Conservation (phyloP, 2,888 invertebrate genomes). For the Ceraclea dissimilis region DNA sequence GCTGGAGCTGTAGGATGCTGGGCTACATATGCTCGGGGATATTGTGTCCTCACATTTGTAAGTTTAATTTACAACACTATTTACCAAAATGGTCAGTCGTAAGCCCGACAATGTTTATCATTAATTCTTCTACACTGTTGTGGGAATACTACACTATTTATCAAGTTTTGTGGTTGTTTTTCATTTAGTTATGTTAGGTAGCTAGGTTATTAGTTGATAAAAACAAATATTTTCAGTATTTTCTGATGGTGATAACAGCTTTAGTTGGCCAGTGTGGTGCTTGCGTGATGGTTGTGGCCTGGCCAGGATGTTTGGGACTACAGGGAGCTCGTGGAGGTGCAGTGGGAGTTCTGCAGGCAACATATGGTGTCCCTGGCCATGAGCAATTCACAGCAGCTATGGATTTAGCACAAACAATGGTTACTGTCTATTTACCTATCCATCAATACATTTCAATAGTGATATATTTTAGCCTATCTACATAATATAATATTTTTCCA, state of each 20-base stretch:
- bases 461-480: neutral
- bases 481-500: no score
- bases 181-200: no score
- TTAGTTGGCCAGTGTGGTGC: slow-evolving; percentile 63
- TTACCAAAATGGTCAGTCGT: neutral
- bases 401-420: slow-evolving; percentile 65
- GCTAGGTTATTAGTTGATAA: no score
- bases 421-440: slow-evolving; percentile 28
- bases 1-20: slow-evolving; percentile 72
- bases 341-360: slow-evolving; percentile 62
- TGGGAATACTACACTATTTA: no score
- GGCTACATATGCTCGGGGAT: slow-evolving; percentile 71
- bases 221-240: slow-evolving; percentile 52
- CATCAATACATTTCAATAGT: no score
- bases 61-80: slow-evolving; percentile 32
- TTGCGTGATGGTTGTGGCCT: slow-evolving; percentile 62
- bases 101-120: no score
- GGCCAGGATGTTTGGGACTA: slow-evolving; percentile 72
- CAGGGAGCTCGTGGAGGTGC: slow-evolving; percentile 60
- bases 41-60: slow-evolving; percentile 63
- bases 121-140: no score
- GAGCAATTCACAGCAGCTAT: slow-evolving; percentile 73
- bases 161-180: no score
- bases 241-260: slow-evolving; percentile 58
- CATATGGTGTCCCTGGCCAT: slow-evolving; percentile 67